A percentile compares a stretch with the other conserved stretches of the same genome.
Conservation (phyloP, 2,113 vertebrate species). For the Coptodon bakossiorum region DNA sequence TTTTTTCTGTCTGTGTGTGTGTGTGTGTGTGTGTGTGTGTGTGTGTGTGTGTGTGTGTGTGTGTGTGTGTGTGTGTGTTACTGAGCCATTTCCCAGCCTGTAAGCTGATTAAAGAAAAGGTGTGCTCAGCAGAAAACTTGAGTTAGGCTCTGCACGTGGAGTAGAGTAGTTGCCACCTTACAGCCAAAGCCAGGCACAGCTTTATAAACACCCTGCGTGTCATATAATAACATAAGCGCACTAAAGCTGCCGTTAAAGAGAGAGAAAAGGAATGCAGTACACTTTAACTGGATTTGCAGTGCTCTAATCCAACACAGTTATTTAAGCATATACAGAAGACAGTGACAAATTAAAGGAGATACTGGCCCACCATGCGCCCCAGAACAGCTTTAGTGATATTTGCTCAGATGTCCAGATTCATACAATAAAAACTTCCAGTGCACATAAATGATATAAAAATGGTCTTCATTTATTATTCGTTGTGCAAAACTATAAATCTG, state of each 20-base stretch:
- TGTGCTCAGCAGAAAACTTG: constrained; percentile 56
- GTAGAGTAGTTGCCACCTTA: neutral
- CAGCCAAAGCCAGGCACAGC: neutral
- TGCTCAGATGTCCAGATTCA: neutral
- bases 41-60: neutral
- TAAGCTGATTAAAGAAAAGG: constrained; percentile 61
- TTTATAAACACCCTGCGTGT: neutral
- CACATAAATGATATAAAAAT: neutral
- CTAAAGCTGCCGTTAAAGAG: neutral
- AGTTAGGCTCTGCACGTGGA: constrained; percentile 3
- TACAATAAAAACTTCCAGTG: neutral
- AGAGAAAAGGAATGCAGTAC: neutral
- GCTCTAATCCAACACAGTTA: neutral
- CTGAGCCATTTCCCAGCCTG: constrained; percentile 17
- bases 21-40: neutral
- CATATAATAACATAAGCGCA: neutral
- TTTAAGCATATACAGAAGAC: neutral
- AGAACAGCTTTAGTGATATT: neutral
- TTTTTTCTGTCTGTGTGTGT: too few species aligned
- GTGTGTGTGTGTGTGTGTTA: neutral
- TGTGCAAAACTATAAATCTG: neutral
- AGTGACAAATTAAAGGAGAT: neutral
- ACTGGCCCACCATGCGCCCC: neutral
- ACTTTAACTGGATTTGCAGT: neutral
- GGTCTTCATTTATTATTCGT: neutral